Evolutionary conservation across 1,140 invertebrate species (phyloP).

Genomic region (Wiebesia pumilae): DNA sequence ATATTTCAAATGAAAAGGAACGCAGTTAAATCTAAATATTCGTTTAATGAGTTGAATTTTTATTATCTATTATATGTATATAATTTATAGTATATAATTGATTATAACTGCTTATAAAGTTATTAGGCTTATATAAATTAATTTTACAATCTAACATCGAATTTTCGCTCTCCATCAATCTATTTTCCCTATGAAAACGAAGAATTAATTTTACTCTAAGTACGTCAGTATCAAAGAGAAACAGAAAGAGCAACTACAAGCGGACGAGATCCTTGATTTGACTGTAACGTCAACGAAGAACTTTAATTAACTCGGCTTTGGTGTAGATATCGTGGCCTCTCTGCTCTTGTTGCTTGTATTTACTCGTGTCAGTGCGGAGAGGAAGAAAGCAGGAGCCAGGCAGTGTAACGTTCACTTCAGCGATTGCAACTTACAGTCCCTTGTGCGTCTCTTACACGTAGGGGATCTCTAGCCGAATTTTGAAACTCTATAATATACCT

Average conservation of each 20-base stretch:
- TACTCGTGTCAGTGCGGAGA: not conserved
- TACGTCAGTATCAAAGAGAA: not conserved
- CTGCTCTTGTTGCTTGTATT: constrained; percentile 12
- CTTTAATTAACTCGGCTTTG: constrained; percentile 31
- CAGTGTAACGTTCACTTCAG: not conserved
- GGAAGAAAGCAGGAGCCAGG: not conserved
- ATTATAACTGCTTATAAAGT: too few relatives aligned
- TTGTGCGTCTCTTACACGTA: not conserved
- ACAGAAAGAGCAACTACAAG: constrained; percentile 4
- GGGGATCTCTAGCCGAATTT: not conserved
- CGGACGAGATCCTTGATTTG: not conserved
- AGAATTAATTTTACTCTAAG: not conserved
- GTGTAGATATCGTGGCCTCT: not conserved
- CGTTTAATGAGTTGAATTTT: too few relatives aligned
- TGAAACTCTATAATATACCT: not conserved
- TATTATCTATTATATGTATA: too few relatives aligned
- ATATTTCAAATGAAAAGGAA: too few relatives aligned
- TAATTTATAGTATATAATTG: too few relatives aligned
- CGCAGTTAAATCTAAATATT: too few relatives aligned
- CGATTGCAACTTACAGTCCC: not conserved
- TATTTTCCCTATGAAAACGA: not conserved
- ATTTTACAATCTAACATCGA: too few relatives aligned
- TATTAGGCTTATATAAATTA: too few relatives aligned
- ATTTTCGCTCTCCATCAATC: too few relatives aligned
- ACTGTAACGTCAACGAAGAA: constrained; percentile 23